A percentile compares a stretch with the other conserved stretches of the same genome.
Conservation (phyloP, 2,888 invertebrate species). For the Eudemis profundana region DNA sequence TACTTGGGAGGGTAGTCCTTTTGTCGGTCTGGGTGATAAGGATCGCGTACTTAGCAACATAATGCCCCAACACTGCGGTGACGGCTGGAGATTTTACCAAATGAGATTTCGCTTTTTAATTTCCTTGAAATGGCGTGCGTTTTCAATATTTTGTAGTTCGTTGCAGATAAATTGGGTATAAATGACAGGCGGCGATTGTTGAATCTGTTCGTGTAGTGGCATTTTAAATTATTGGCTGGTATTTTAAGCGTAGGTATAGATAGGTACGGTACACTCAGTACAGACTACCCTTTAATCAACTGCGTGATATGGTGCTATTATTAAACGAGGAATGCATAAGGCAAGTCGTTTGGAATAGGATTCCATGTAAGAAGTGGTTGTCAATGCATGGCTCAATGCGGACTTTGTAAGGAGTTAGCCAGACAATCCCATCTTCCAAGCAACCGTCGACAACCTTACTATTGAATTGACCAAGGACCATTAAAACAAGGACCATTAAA, state of each 20-base stretch:
- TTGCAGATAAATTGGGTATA: conserved; percentile 31
- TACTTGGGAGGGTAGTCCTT: conserved; percentile 78
- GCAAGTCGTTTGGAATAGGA: no score
- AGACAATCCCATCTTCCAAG: no score
- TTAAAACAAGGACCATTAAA: no score
- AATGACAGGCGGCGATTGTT: conserved; percentile 34
- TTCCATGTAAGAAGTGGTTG: no score
- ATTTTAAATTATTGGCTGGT: conserved; percentile 31
- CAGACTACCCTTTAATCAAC: neutral
- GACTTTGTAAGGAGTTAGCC: no score
- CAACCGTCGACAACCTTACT: no score
- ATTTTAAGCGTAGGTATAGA: conserved; percentile 5
- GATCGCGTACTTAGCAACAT: conserved; percentile 72
- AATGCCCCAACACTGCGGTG: conserved; percentile 53
- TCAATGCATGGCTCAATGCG: no score
- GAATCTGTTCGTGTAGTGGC: neutral
- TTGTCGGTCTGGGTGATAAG: conserved; percentile 75
- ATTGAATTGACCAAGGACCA: no score
- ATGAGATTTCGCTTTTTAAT: conserved; percentile 50
- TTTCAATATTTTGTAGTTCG: conserved; percentile 39
- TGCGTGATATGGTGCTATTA: neutral
- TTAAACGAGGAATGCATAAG: no score
- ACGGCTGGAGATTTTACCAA: conserved; percentile 50
- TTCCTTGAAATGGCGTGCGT: conserved; percentile 46
- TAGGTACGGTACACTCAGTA: no score